Evolutionary conservation across 2,113 vertebrate species (phyloP).

Genomic region (Cottus gobio): DNA sequence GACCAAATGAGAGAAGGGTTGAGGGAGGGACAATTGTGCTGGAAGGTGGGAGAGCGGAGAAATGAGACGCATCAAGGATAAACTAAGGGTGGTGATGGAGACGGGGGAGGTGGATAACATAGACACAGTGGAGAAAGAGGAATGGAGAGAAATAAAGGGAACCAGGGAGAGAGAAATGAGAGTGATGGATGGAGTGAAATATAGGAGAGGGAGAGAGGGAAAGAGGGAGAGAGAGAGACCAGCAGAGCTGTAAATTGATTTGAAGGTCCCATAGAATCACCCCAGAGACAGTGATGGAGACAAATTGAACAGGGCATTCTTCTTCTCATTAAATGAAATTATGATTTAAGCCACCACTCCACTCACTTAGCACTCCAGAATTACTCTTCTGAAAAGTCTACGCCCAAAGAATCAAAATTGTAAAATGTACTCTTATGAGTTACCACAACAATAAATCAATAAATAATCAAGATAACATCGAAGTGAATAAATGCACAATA

Average conservation of each 20-base stretch:
- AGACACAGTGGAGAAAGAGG: neutral
- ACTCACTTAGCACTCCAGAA: conserved; percentile 36
- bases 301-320: conserved; percentile 45
- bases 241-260: conserved; percentile 51
- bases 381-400: conserved; percentile 21
- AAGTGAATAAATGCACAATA: neutral
- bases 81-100: neutral
- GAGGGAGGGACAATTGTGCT: neutral
- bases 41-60: neutral
- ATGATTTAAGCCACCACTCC: conserved; percentile 30
- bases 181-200: conserved; percentile 27
- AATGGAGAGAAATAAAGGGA: conserved; percentile 17
- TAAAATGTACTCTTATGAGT: neutral
- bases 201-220: neutral
- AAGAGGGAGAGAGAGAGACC: conserved; percentile 7
- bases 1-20: neutral
- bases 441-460: conserved; percentile 4
- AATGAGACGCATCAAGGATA: neutral
- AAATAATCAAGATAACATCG: neutral
- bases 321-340: conserved; percentile 63
- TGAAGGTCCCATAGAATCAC: conserved; percentile 39
- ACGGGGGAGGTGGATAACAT: neutral
- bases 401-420: neutral
- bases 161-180: neutral
- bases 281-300: conserved; percentile 49